These are phyloP conservation scores for Halictus ligatus DNA, from an alignment of 2,888 invertebrate species.

Conservation along the genomic window DNA sequence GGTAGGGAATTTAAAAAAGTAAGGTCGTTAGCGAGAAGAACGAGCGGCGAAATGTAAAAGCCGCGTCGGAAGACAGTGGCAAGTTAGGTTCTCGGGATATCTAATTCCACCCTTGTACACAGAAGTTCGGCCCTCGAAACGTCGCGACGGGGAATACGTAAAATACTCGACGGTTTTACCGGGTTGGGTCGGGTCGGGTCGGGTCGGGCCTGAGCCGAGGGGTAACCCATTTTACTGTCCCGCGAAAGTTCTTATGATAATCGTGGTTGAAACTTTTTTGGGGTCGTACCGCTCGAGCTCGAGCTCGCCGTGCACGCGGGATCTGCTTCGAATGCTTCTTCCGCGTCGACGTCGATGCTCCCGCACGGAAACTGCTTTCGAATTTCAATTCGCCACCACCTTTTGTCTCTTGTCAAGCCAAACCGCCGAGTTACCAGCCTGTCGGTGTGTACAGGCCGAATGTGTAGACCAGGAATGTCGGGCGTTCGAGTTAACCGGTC, in stretches of 20 bases:
- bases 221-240: slow-evolving; percentile 36
- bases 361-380: slow-evolving; percentile 41
- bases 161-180: slow-evolving; percentile 45
- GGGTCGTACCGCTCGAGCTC: slow-evolving; percentile 16
- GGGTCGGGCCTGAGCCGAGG: slow-evolving; percentile 7
- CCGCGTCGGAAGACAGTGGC: slow-evolving; percentile 19
- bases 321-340: slow-evolving; percentile 52
- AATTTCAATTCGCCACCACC: slow-evolving; percentile 58
- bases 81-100: neutral
- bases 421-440: neutral
- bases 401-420: neutral
- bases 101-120: slow-evolving; percentile 40
- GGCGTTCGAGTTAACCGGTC: neutral
- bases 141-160: slow-evolving; percentile 62
- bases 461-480: neutral
- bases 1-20: slow-evolving; percentile 25
- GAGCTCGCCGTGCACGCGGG: slow-evolving; percentile 27
- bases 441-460: neutral
- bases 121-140: slow-evolving; percentile 40
- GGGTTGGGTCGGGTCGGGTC: neutral
- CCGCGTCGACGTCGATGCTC: slow-evolving; percentile 29
- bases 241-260: slow-evolving; percentile 67
- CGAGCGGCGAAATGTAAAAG: slow-evolving; percentile 26
- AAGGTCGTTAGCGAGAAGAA: slow-evolving; percentile 31
- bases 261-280: slow-evolving; percentile 59